phyloP scores from a whole-genome alignment of 2,113 vertebrate genomes.

The Crotalus tigris region DNA sequence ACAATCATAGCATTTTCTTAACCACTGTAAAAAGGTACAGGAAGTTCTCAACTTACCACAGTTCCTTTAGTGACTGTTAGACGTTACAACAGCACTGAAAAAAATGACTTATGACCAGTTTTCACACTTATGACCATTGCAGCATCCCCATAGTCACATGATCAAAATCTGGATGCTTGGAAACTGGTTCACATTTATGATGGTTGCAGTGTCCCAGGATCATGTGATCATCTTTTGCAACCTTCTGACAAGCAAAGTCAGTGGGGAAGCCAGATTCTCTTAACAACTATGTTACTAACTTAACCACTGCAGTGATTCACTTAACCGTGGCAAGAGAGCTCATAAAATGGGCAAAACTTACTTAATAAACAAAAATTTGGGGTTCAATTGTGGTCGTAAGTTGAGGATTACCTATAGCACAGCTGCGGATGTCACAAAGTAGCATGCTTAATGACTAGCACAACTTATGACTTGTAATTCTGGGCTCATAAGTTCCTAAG shows the following conservation, averaged over 20 bases:
- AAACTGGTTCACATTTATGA: not conserved
- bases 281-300: no score
- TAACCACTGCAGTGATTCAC: no score
- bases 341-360: not conserved
- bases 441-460: not conserved
- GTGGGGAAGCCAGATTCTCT: not conserved
- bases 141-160: not conserved
- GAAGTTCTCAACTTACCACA: not conserved
- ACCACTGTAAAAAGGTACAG: not conserved
- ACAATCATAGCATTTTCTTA: not conserved
- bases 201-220: not conserved
- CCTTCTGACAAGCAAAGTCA: not conserved
- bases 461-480: not conserved
- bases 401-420: not conserved
- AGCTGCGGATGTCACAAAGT: not conserved
- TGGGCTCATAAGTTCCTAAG: not conserved
- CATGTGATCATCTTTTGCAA: not conserved
- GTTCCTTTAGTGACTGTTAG: not conserved
- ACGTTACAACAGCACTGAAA: not conserved
- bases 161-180: not conserved
- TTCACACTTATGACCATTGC: not conserved
- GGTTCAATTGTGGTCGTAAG: not conserved
- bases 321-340: not conserved
- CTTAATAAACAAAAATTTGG: not conserved
- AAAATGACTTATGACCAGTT: not conserved